Evolutionary conservation across 2,888 invertebrate genomes (phyloP).

Genomic region (Eupithecia abbreviata): DNA sequence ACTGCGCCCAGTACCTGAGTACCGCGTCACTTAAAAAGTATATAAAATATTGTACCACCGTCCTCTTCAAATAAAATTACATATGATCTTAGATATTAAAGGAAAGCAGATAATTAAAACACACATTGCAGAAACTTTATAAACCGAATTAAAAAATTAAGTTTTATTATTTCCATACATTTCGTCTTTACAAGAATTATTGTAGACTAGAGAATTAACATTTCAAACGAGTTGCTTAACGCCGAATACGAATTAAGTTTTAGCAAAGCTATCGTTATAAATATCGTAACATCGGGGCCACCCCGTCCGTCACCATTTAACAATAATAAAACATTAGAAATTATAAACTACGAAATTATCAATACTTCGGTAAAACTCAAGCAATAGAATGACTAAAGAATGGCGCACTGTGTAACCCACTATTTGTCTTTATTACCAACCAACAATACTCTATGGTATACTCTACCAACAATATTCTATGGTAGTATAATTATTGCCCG

Average conservation of each 20-base stretch:
- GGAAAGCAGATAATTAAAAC: slow-evolving; percentile 55
- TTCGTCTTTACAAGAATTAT: slow-evolving; percentile 80
- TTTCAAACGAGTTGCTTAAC: slow-evolving; percentile 73
- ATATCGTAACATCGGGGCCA: slow-evolving; percentile 50
- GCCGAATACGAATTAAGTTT: slow-evolving; percentile 62
- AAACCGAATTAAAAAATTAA: slow-evolving; percentile 81
- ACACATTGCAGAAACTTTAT: slow-evolving; percentile 78
- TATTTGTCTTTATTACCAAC: slow-evolving; percentile 2
- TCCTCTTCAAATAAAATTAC: too few relatives aligned
- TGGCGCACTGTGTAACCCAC: neutral
- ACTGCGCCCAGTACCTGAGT: neutral
- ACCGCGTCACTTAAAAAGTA: neutral
- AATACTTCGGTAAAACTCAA: slow-evolving; percentile 55
- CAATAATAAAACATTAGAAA: slow-evolving; percentile 45
- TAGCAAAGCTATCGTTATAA: slow-evolving; percentile 67
- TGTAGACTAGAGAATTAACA: slow-evolving; percentile 82
- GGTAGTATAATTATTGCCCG: neutral
- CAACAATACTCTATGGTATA: neutral
- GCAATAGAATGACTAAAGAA: slow-evolving; percentile 11
- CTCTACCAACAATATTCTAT: neutral
- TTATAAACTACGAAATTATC: slow-evolving; percentile 62
- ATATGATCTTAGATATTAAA: neutral
- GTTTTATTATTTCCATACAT: slow-evolving; percentile 75
- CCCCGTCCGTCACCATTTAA: slow-evolving; percentile 53
- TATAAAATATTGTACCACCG: too few relatives aligned